These are phyloP conservation scores for Bradypus variegatus DNA, from an alignment of 2,797 vertebrate genomes.

Conservation along the genomic window DNA sequence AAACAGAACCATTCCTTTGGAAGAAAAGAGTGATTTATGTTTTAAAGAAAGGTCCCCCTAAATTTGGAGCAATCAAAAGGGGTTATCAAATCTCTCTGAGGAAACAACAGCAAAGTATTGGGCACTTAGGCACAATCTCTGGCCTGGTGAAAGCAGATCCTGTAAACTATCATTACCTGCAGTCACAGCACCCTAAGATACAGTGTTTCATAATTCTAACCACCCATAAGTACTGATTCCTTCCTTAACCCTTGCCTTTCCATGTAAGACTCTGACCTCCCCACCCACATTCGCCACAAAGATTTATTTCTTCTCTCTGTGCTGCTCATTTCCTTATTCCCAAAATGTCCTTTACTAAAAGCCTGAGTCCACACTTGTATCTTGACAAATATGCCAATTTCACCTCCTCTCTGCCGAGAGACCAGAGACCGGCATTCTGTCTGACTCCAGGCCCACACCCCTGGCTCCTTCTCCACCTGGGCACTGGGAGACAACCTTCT, in stretches of 20 bases:
- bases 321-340: background rate
- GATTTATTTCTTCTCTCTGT: background rate
- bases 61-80: background rate
- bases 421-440: background rate
- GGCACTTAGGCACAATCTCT: background rate
- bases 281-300: background rate
- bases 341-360: background rate
- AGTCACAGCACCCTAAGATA: slow-evolving; percentile 51
- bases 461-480: background rate
- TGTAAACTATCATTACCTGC: slow-evolving; percentile 46
- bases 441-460: background rate
- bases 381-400: background rate
- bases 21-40: background rate
- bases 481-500: background rate
- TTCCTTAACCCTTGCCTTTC: slow-evolving; percentile 33
- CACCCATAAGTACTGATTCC: background rate
- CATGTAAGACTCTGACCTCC: slow-evolving; percentile 1
- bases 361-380: background rate
- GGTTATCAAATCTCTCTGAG: background rate
- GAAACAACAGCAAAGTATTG: slow-evolving; percentile 19
- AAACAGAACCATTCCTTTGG: background rate
- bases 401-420: background rate
- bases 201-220: slow-evolving; percentile 15
- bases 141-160: slow-evolving; percentile 41
- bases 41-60: background rate